Base-by-base conservation (phyloP, 92 coral and sea anemone genomes). In the Palythoa caribaeorum region DNA sequence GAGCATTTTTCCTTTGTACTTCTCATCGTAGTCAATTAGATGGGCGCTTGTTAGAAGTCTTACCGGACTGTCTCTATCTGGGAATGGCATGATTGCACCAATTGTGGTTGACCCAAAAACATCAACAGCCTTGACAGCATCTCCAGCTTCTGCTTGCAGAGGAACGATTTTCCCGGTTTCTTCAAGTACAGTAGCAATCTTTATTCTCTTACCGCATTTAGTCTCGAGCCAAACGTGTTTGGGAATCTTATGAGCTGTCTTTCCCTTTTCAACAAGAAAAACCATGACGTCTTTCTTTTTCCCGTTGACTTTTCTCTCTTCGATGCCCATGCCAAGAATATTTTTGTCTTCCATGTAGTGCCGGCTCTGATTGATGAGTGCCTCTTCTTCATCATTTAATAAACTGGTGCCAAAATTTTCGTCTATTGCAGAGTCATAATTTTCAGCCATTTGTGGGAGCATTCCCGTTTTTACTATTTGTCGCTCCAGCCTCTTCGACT, bases 31-130 rank as follows among this genome's bases (percentile, higher is more conserved):
- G 11, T 68, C 73, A 68, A 68, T 68, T 3, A 68, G 6, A 68
- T 68, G 73, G 73, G 73, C 73, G 38, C 73, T 3, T 21, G 73
- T 68, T 68, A 68, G 3, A 20, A 68, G 35, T 44, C 78, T 51
- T 73, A 40, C 8, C 12, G 57, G 57, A 40, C 11, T 40, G 6
- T 73, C 55, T n/a, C n/a, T n/a, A n/a, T n/a, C n/a, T n/a, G n/a
- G n/a, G n/a, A n/a, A n/a, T n/a, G n/a, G n/a, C n/a, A n/a, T n/a
- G n/a, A n/a, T n/a, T n/a, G n/a, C n/a, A n/a, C n/a, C n/a, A n/a
- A n/a, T n/a, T n/a, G n/a, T n/a, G n/a, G n/a, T n/a, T n/a, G n/a
- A n/a, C n/a, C n/a, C n/a, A n/a, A n/a, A n/a, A n/a, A n/a, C n/a
- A n/a, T n/a, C n/a, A n/a, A n/a, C n/a, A n/a, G n/a, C n/a, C n/a